Base-by-base conservation (phyloP, 2,113 vertebrate species). In the Dromiciops gliroides region DNA sequence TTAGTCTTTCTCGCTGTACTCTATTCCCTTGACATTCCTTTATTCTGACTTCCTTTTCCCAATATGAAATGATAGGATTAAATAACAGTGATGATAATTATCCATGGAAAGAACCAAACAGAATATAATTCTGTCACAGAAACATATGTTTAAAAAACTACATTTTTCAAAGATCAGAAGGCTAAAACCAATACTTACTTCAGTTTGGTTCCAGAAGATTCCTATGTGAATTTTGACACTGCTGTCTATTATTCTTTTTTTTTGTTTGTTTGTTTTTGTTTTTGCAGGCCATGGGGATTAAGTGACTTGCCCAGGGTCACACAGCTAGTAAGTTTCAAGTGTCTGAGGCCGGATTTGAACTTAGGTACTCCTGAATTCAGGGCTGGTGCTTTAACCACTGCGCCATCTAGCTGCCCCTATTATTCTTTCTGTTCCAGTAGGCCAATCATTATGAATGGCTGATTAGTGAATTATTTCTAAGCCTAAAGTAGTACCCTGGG, bases 361-460 rank as follows among this genome's bases (percentile, higher is more conserved):
- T n/a, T n/a, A n/a, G n/a, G n/a, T n/a, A n/a, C n/a, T n/a, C n/a
- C n/a, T n/a, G n/a, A n/a, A n/a, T n/a, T n/a, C n/a, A n/a, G n/a
- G n/a, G n/a, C n/a, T n/a, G n/a, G n/a, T n/a, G n/a, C n/a, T n/a
- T n/a, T n/a, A n/a, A n/a, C n/a, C n/a, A n/a, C n/a, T n/a, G n/a
- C n/a, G n/a, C n/a, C n/a, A n/a, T n/a, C n/a, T n/a, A n/a, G n/a
- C n/a, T n/a, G n/a, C 50, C 25, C 6, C 37, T 92, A 67, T 67
- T 89, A 92, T 96, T 93, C 26, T 93, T 92, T 89, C 67, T n/a
- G 24, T 93, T 67, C 52, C 90, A 88, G 91, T 52, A n/a, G 48
- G 37, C 50, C 90, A 48, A 48, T 83, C 95, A 95, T 94, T 96
- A 89, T 28, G 96, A 67, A 90, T 91, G 94, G 94, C 95, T 95